Base-by-base conservation (phyloP, 2,888 invertebrate species). In the Apamea crenata region DNA sequence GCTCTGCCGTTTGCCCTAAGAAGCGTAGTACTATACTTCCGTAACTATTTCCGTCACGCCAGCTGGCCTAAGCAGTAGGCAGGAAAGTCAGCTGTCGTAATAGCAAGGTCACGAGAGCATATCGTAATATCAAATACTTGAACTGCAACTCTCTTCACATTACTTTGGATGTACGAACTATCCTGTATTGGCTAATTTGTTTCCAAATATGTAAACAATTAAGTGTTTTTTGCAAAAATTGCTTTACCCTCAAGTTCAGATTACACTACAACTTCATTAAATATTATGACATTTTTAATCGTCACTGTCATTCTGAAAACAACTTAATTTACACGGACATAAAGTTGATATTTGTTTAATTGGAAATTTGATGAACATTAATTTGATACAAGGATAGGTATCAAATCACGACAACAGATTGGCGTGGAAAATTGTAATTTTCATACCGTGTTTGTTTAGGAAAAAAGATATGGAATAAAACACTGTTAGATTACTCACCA, bases 401-500 rank as follows among this genome's bases (percentile, higher is more conserved):
- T 66, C 65, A 36, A 36, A 36, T 66, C 36, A 36, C 36, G 2
- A 6, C 65, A 14, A 36, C 25, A 21, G 36, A 25, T 25, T 65
- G 25, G 36, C 14, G 14, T 25, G 36, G 7, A 25, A 14, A 36
- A 7, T 25, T 25, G 36, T 66, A 25, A 25, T 36, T 66, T 14
- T 14, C 66, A 40, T 67, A 40, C 18, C 10, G n/a, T n/a, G n/a
- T n/a, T 40, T 18, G 65, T n/a, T n/a, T 40, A 40, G 3, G 25
- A 16, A 66, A 36, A 36, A 65, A 32, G 5, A 65, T 65, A 63
- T 56, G n/a, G 4, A 4, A n/a, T 56, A n/a, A 32, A 10, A 63
- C 25, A 14, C 21, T 25, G 21, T 36, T 29, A 56, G 25, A 56
- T 29, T 44, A 86, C 86, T 87, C 85, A 92, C 97, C 97, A 0